Evolutionary conservation across 1,140 invertebrate genomes (phyloP).

Genomic region (Wiebesia pumilae): DNA sequence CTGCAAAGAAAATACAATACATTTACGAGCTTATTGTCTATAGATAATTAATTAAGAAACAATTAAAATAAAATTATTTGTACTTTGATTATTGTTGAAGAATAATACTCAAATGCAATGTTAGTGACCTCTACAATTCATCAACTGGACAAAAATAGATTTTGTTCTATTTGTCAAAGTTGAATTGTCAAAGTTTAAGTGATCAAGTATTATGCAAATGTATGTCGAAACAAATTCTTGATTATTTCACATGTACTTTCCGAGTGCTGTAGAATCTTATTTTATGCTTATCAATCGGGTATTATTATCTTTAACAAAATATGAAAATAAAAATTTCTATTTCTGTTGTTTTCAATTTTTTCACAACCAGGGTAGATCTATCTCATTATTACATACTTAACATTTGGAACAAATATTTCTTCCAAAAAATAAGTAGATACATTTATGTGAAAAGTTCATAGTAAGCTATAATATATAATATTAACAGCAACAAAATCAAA

Average conservation of each 20-base stretch:
- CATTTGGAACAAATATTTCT: conserved; percentile 21
- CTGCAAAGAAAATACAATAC: neutral
- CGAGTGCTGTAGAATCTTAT: neutral
- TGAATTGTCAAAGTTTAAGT: neutral
- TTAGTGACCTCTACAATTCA: neutral
- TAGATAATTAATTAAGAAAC: neutral
- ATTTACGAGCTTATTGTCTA: conserved; percentile 3
- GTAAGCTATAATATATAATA: conserved; percentile 44
- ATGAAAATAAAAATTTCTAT: conserved; percentile 11
- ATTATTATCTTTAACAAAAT: conserved; percentile 27
- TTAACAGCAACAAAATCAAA: conserved; percentile 53
- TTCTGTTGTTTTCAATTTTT: conserved; percentile 35
- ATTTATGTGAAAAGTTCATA: conserved; percentile 29
- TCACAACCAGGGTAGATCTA: conserved; percentile 41
- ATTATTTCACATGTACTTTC: neutral
- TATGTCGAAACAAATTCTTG: neutral
- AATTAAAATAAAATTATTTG: conserved; percentile 14
- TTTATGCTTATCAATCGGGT: neutral
- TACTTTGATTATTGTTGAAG: conserved; percentile 7
- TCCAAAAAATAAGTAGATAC: conserved; percentile 27
- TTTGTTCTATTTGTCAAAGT: neutral
- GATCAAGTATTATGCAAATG: neutral
- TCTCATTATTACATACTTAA: conserved; percentile 9
- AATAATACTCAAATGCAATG: neutral
- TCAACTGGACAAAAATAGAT: neutral